Base-by-base conservation (phyloP, 2,888 invertebrate species). In the Smittia aterrima region DNA sequence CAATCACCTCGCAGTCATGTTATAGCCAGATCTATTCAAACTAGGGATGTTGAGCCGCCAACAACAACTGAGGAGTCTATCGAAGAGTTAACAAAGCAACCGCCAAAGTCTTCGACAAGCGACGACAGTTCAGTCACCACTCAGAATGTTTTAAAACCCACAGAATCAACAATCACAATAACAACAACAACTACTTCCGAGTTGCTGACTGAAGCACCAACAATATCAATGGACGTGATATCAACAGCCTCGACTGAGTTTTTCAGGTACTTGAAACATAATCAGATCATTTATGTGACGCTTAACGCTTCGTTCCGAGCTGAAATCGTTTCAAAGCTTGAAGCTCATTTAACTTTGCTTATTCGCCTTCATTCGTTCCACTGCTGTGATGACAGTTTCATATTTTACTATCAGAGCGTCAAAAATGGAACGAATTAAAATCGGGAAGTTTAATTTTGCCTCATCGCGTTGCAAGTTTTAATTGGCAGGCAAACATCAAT, bases 371-470 rank as follows among this genome's bases (percentile, higher is more conserved):
- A 38, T 38, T 38, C 38, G 38, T 38, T 4, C 38, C 38, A 38
- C 38, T 38, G 11, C 11, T 11, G 38, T 38, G 38, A 4, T 38
- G 4, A 38, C 6, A 7, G 38, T 7, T 38, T n/a, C n/a, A n/a
- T n/a, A n/a, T n/a, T 18, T 25, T 27, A 66, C 27, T 66, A 66
- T 66, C 27, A 66, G 66, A 66, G 66, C 66, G 27, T 66, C 16
- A 32, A 66, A 66, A 66, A 3, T 25, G 32, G 24, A 16, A 66
- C 32, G 16, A 11, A 41, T n/a, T 41, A 41, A n/a, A n/a, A n/a
- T n/a, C n/a, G n/a, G n/a, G n/a, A n/a, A n/a, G n/a, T n/a, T n/a
- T n/a, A n/a, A n/a, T n/a, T n/a, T n/a, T n/a, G n/a, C n/a, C n/a
- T n/a, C n/a, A n/a, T n/a, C n/a, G n/a, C n/a, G n/a, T n/a, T n/a